Base-by-base conservation (phyloP, 2,888 invertebrate genomes). In the Diploptera punctata region DNA sequence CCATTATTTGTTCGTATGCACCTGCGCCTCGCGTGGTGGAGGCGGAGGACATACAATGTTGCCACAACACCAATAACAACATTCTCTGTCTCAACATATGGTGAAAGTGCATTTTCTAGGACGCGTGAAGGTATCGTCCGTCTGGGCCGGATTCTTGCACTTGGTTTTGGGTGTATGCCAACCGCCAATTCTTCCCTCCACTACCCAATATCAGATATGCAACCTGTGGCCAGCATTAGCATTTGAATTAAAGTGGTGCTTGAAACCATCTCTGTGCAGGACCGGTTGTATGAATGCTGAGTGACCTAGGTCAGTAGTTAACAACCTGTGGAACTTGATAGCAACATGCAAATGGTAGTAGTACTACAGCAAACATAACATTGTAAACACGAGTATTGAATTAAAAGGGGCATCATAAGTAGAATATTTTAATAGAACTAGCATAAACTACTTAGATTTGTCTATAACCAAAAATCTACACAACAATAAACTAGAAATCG, bases 91-190 rank as follows among this genome's bases (percentile, higher is more conserved):
- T 33, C 33, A 33, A 5, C 57, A 16, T 16, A n/a, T 29, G 29
- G 57, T 57, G 57, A 57, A 57, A 57, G 57, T 57, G 57, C 57
- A 57, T 57, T 57, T 57, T 57, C 57, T 29, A 29, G 29, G 57
- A 57, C 57, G 57, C 16, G 47, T 13, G 24, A 1, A 26, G 54
- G 21, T 1, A 57, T 31, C 52, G 52, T 52, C 33, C n/a, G n/a
- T n/a, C 47, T 47, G 18, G 47, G n/a, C 52, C 29, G 57, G 31
- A 57, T 31, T 57, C 57, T 18, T 57, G 57, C 57, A 31, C 31
- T 57, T 9, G 57, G 29, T 57, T 57, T 10, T 57, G 57, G 57
- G 31, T 29, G 57, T 19, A 57, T 57, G 57, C 57, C 57, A 57
- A 57, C 13, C n/a, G n/a, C n/a, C 29, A 24, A 26, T 26, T 57